Base-by-base conservation (phyloP, 1,140 invertebrate species). In the Aphis gossypii region DNA sequence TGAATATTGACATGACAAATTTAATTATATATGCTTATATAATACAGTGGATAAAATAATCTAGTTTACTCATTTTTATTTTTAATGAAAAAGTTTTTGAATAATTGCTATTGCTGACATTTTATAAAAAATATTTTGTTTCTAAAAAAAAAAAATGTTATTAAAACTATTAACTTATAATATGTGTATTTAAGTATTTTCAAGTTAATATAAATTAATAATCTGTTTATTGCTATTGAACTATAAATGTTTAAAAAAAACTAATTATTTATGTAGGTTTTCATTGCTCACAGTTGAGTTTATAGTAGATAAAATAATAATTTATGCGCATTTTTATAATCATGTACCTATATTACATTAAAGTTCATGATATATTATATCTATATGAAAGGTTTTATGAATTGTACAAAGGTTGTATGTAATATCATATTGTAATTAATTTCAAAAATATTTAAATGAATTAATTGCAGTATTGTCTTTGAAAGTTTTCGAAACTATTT, bases 391-490 rank as follows among this genome's bases (percentile, higher is more conserved):
- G 1, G 76, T 18, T 30, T 35, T 38, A 18, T 35, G 6, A 14
- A 60, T 25, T 60, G 8, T 60, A 25, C 8, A 30, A 8, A 60
- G 38, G 38, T 41, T 41, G 38, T 76, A 30, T 35, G 11, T 76
- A 82, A 82, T 82, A 38, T 82, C 38, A 82, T 82, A 83, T 83
- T 83, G 6, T 23, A 23, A 83, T 83, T 83, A 83, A 83, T 83
- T 83, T 38, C 0, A 83, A 83, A 68, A 83, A 83, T 0, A 38
- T 21, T 83, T 20, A 38, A 83, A 83, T 20, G 20, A 83, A 83
- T 38, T 7, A 83, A 35, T 23, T 21, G 2, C 8, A 8, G 7
- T 38, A 6, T 83, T 7, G 84, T 51, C n/a, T 35, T 54, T 21
- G 30, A 48, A 51, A 30, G 21, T 84, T 23, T 48, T 21, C 6